Base-by-base conservation (phyloP, 2,113 vertebrate species). In the Lophius piscatorius region DNA sequence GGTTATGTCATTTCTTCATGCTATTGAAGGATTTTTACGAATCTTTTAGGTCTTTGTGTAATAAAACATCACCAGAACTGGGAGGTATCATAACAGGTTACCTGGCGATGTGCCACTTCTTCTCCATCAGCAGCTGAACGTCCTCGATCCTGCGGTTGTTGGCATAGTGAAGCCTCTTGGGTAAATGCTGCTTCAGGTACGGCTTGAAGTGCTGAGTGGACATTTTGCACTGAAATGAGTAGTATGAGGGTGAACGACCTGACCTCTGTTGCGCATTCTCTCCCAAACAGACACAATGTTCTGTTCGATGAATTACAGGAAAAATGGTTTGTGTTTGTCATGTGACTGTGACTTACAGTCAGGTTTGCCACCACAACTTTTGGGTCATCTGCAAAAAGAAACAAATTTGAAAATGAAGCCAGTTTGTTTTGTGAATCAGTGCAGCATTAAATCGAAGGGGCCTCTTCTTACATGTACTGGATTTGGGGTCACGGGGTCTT, bases 81-180 rank as follows among this genome's bases (percentile, higher is more conserved):
- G n/a, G n/a, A n/a, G n/a, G n/a, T n/a, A n/a, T n/a, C n/a, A n/a
- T n/a, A n/a, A 5, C 31, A 9, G 28, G 11, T 21, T 91, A 98
- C 97, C 91, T 96, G 58, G 95, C 95, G 0, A 99, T 91, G 0
- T 95, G 96, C 97, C 97, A 99, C 70, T 94, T 95, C 70, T 92
- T 92, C 28, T 99, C 97, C 86, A 99, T 93, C 73, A 99, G 36
- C 60, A 99, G 86, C 67, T 99, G 97, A n/a, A 99, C 91, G 23
- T 97, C 97, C 70, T 99, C 97, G 1, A 99, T 99, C 72, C 97
- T 91, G 38, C 94, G 87, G 89, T 99, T 97, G 89, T 96, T 94
- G 57, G 95, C 94, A 0, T 98, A 99, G 86, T 99, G 97, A 58
- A 99, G 87, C 18, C 97, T 93, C 71, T 99, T 99, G 47, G 97